Conservation (phyloP, 2,888 invertebrate genomes). For the Himalopsyche japonica region DNA sequence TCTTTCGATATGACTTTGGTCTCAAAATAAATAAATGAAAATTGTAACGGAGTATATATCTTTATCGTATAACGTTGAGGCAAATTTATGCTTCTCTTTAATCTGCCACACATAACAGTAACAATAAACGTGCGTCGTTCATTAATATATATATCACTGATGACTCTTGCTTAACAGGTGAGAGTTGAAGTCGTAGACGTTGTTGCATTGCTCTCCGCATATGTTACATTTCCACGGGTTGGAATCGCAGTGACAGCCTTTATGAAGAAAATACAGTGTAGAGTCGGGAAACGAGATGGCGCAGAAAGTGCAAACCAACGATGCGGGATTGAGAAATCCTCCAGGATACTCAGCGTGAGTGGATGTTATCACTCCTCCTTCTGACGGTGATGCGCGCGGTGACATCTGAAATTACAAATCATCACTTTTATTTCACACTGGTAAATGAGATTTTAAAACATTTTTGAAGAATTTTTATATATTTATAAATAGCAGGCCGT, state of each 20-base stretch:
- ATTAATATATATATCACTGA: conserved; percentile 62
- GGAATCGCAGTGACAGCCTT: conserved; percentile 95
- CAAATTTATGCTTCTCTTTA: not conserved
- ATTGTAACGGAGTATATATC: not conserved
- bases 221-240: conserved; percentile 98
- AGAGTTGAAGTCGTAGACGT: conserved; percentile 96
- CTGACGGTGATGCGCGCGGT: conserved; percentile 56
- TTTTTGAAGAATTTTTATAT: too few relatives aligned
- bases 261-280: conserved; percentile 94
- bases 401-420: conserved; percentile 47
- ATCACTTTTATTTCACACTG: not conserved
- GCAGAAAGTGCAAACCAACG: conserved; percentile 85
- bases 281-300: conserved; percentile 94
- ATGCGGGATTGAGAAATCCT: conserved; percentile 56
- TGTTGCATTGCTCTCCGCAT: conserved; percentile 92
- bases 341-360: conserved; percentile 68
- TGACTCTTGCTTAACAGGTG: conserved; percentile 93
- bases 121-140: not conserved
- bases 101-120: not conserved
- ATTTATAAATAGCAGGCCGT: too few relatives aligned
- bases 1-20: conserved; percentile 17
- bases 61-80: not conserved
- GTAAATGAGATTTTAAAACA: too few relatives aligned
- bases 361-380: conserved; percentile 71
- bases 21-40: conserved; percentile 1